Conservation (phyloP, 2,888 invertebrate genomes). For the Ischnura elegans region DNA sequence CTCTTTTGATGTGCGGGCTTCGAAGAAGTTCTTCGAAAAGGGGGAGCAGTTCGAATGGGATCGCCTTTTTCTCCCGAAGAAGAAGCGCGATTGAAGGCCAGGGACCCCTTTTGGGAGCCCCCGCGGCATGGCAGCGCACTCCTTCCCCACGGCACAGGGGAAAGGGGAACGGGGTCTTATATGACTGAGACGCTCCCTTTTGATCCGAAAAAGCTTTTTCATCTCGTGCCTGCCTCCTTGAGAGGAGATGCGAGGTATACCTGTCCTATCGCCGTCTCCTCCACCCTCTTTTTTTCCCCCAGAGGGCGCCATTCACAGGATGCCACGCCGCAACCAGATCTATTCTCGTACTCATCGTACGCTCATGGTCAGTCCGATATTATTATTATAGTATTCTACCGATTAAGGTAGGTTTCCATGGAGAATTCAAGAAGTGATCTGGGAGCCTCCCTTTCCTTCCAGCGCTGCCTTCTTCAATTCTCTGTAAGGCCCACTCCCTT, state of each 20-base stretch:
- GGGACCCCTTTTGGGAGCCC: background rate
- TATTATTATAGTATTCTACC: too few relatives aligned
- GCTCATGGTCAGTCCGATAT: too few relatives aligned
- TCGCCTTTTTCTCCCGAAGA: background rate
- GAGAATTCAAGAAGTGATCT: too few relatives aligned
- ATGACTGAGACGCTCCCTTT: constrained; percentile 24
- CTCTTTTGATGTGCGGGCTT: constrained; percentile 25
- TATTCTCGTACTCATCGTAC: too few relatives aligned
- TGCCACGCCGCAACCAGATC: too few relatives aligned
- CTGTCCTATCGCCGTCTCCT: background rate
- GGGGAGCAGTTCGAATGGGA: background rate
- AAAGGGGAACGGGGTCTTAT: background rate
- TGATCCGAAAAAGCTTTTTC: background rate
- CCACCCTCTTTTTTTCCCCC: too few relatives aligned
- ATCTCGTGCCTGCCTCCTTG: background rate
- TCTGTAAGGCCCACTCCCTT: too few relatives aligned
- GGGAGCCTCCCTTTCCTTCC: too few relatives aligned
- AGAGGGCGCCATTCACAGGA: too few relatives aligned
- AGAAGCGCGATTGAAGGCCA: background rate
- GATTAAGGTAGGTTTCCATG: too few relatives aligned
- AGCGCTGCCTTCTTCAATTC: too few relatives aligned
- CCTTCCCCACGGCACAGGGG: background rate
- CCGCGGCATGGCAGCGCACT: background rate
- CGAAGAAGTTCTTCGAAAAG: background rate
- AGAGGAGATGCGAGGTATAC: background rate